phyloP scores from a whole-genome alignment of 1,140 invertebrate species.

The Ctenoplectra terminalis region DNA sequence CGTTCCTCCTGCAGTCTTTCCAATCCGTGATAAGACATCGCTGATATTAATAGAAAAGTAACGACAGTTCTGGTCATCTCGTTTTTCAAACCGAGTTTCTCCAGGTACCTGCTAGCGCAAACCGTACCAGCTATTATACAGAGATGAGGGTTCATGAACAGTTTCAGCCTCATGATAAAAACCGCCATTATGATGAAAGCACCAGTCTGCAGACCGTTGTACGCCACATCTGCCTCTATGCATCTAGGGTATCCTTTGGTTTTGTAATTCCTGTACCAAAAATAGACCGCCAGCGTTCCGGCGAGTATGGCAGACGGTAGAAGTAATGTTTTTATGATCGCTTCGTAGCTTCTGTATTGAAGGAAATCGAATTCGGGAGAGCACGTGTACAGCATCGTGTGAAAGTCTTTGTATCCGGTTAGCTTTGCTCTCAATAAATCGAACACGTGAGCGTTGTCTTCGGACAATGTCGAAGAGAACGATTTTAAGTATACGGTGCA shows the following conservation, averaged over 20 bases:
- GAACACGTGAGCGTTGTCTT: constrained; percentile 89
- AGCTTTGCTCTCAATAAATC: constrained; percentile 91
- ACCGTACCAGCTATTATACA: constrained; percentile 88
- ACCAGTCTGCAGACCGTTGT: constrained; percentile 87
- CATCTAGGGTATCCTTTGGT: constrained; percentile 70
- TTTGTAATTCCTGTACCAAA: constrained; percentile 78
- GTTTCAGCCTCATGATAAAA: constrained; percentile 92
- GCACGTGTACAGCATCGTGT: constrained; percentile 93
- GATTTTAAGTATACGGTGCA: constrained; percentile 72
- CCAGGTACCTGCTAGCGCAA: constrained; percentile 80
- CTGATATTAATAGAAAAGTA: constrained; percentile 72
- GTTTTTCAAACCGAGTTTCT: constrained; percentile 76
- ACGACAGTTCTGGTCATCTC: constrained; percentile 66
- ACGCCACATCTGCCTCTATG: constrained; percentile 87
- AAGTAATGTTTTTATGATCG: constrained; percentile 83
- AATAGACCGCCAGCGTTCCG: constrained; percentile 78
- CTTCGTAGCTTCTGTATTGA: constrained; percentile 82
- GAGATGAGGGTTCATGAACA: constrained; percentile 92
- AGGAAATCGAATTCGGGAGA: constrained; percentile 92
- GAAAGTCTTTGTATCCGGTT: constrained; percentile 89
- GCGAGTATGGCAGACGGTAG: constrained; percentile 84
- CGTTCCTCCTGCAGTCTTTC: constrained; percentile 73
- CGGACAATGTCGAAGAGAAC: constrained; percentile 74
- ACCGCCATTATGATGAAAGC: constrained; percentile 89
- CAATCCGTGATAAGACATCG: constrained; percentile 78